A percentile compares a stretch with the other conserved stretches of the same genome.
Evolutionary conservation across 2,113 vertebrate species (phyloP).

Genomic region (Delphinus delphis): DNA sequence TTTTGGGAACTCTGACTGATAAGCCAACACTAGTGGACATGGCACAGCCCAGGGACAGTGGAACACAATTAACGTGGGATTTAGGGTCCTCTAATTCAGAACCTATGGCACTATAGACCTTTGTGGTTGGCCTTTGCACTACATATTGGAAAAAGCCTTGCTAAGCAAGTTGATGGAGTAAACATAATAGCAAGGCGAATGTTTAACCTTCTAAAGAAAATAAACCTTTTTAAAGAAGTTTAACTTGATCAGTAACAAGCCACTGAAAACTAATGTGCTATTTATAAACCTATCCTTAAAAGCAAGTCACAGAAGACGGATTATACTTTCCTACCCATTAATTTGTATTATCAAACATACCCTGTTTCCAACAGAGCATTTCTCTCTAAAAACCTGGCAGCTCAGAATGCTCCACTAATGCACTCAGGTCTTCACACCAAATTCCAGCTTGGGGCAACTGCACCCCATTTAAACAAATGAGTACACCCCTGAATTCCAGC

Average conservation of each 20-base stretch:
- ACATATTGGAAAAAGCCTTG: conserved; percentile 7
- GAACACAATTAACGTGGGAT: background rate
- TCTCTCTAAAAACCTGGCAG: background rate
- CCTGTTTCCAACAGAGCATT: background rate
- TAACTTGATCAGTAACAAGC: conserved; percentile 50
- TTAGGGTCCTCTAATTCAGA: background rate
- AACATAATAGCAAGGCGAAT: conserved; percentile 55
- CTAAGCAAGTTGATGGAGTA: conserved; percentile 41
- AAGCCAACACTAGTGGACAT: background rate
- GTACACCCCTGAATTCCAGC: conserved; percentile 27
- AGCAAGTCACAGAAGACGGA: conserved; percentile 42
- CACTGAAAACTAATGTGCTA: background rate
- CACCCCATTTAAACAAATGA: background rate
- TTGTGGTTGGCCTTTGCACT: conserved; percentile 43
- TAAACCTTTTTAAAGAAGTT: conserved; percentile 54
- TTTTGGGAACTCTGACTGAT: background rate
- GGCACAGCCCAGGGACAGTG: background rate
- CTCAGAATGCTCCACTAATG: background rate
- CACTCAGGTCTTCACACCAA: background rate
- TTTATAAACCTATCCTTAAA: conserved; percentile 60
- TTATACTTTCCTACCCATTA: background rate
- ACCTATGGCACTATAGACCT: background rate
- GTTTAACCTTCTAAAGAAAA: conserved; percentile 68
- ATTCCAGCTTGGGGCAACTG: background rate
- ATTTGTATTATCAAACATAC: background rate